Evolutionary conservation across 2,888 invertebrate species (phyloP), one percentile per base, ranked within the genome.

Genomic region (Alsophila aescularia): DNA sequence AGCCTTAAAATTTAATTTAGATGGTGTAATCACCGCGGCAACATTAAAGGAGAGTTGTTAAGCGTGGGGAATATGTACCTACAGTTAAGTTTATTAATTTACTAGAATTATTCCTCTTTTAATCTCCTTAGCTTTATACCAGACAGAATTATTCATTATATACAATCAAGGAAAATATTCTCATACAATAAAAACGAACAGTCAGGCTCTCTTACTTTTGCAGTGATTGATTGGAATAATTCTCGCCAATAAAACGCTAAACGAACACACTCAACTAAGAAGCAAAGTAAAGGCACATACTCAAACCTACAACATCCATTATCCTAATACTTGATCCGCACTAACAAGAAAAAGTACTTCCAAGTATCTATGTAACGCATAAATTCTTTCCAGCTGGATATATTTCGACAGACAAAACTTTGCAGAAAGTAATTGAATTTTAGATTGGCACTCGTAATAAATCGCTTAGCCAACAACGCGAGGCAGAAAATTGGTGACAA

Each of bases 381-480:
- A 52, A 40, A 52, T 47, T 21, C 24, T 13, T 48, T 45, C 31
- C 34, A 36, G 29, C 21, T 29, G 40, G 43, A 52, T 58, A 48
- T 34, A 44, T 52, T 47, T 52, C 34, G 41, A 35, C 42, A 18
- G 9, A 53, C 36, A 39, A 53, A 62, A 59, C 54, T 62, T 56
- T 50, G 35, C 21, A 47, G 41, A 45, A 54, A 57, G 52, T 52
- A 52, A 59, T 57, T 52, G 62, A 57, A 57, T 62, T 57, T 59
- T 62, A 59, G 49, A 59, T 59, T 50, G 47, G 37, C 49, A 42
- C 57, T 58, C 57, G 50, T 50, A 52, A 45, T 55, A 58, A 52
- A 59, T 59, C 36, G 47, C 35, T 18, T 44, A 41, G 54, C 18
- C 44, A 58, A 57, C 57, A 62, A 55, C 51, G 36, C 35, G 52